Base-by-base conservation (phyloP, 2,113 vertebrate genomes). In the Chionomys nivalis region DNA sequence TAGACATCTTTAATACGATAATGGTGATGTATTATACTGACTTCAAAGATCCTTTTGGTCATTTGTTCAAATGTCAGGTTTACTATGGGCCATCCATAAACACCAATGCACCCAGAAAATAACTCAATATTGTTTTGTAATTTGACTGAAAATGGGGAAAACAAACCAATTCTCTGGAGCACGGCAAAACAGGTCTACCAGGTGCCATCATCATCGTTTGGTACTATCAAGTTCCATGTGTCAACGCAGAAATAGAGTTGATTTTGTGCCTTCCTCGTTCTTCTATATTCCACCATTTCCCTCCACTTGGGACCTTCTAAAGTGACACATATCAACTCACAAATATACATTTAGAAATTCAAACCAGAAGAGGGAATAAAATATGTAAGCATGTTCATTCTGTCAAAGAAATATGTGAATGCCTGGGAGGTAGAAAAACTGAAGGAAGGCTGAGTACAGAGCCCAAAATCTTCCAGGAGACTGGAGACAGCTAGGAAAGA, bases 311-410 rank as follows among this genome's bases (percentile, higher is more conserved):
- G 19, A 21, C 2, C 77, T 79, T 61, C 83, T 76, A 19, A 55
- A 79, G 70, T 89, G 49, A 68, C 26, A 87, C 47, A 8, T 58
- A 66, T 87, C 31, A 58, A 16, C 72, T 93, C 68, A 86, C 72
- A 52, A 91, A 61, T 55, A 75, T 90, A 31, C 23, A 87, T 88
- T 93, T 91, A n/a, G 44, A 91, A 89, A 76, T 31, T 79, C 26
- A 90, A 93, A 90, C 9, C 33, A 44, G 89, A 79, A 47, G 11
- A 79, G 16, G 1, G 58, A 87, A 90, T 42, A 58, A 26, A 23
- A 82, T 79, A 83, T 92, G 8, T 83, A 66, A 89, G 33, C 39
- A 82, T 55, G 70, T 66, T 90, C 70, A 76, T 79, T 96, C 61
- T 93, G 44, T 90, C 73, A 49, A 31, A 44, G 52, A 5, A 44